Evolutionary conservation across 2,888 invertebrate genomes (phyloP).

Genomic region (Drosophila dives): DNA sequence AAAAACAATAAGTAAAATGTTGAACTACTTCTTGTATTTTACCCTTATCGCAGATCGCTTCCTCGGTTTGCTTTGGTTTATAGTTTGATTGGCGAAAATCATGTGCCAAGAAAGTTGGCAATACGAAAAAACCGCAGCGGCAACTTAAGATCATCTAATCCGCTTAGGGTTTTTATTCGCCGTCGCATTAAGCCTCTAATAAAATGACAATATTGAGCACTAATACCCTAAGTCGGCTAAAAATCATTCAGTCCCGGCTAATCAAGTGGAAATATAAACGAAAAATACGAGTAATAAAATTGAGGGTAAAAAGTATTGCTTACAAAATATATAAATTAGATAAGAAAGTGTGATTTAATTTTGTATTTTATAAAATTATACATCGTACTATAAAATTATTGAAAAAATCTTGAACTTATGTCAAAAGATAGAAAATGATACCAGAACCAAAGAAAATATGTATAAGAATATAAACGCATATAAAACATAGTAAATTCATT

Average conservation of each 20-base stretch:
- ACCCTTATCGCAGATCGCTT: constrained; percentile 37
- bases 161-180: constrained; percentile 50
- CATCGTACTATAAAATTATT: background rate
- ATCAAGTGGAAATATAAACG: constrained; percentile 49
- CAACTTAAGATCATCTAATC: constrained; percentile 41
- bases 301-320: background rate
- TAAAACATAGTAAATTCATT: background rate
- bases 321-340: background rate
- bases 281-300: background rate
- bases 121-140: constrained; percentile 17
- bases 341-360: background rate
- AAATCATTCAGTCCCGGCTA: constrained; percentile 21
- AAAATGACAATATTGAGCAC: constrained; percentile 42
- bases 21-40: constrained; percentile 20
- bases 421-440: background rate
- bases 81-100: constrained; percentile 45
- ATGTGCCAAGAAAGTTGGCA: constrained; percentile 15
- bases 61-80: constrained; percentile 26
- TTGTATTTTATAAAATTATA: background rate
- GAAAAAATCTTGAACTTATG: background rate
- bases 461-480: accelerated
- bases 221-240: constrained; percentile 17
- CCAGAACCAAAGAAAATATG: background rate
- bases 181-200: constrained; percentile 29
- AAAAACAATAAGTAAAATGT: constrained; percentile 33